These are phyloP conservation scores for Meteorus colon DNA, from an alignment of 2,888 invertebrate genomes.

Conservation along the genomic window DNA sequence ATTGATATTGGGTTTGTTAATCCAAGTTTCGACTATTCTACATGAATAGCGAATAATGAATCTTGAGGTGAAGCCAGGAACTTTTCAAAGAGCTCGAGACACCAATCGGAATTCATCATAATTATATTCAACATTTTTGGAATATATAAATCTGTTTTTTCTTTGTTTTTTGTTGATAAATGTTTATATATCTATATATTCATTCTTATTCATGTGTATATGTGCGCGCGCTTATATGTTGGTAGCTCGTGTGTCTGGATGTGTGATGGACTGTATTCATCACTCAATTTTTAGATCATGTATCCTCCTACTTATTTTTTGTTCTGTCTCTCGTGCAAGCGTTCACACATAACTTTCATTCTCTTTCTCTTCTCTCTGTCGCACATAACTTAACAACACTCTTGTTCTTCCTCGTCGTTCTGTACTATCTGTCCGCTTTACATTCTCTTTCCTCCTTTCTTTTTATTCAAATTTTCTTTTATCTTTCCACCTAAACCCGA, in stretches of 20 bases:
- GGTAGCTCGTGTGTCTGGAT: conserved; percentile 7
- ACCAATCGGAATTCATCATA: not conserved
- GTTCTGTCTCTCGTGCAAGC: conserved; percentile 36
- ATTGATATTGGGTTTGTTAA: not conserved
- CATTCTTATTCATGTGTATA: not conserved
- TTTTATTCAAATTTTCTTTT: conserved; percentile 30
- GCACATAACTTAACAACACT: not conserved
- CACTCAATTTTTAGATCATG: conserved; percentile 27
- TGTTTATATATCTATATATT: not conserved
- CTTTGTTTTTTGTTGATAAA: not conserved
- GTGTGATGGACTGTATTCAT: conserved; percentile 31
- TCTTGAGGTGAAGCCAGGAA: too few relatives aligned
- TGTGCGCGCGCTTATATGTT: not conserved
- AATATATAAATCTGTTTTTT: not conserved
- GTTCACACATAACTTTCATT: conserved; percentile 41
- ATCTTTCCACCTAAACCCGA: conserved; percentile 63
- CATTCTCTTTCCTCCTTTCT: conserved; percentile 44
- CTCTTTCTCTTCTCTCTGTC: conserved; percentile 34
- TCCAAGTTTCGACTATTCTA: not conserved
- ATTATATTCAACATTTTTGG: conserved; percentile 22
- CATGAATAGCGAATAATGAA: too few relatives aligned
- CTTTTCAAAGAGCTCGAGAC: too few relatives aligned
- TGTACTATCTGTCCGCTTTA: not conserved
- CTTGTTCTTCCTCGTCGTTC: conserved; percentile 53
- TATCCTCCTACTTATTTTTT: conserved; percentile 16